phyloP scores from a whole-genome alignment of 30 jellyfish, hydroid and myxozoan genomes.

The Hydractinia echinata region DNA sequence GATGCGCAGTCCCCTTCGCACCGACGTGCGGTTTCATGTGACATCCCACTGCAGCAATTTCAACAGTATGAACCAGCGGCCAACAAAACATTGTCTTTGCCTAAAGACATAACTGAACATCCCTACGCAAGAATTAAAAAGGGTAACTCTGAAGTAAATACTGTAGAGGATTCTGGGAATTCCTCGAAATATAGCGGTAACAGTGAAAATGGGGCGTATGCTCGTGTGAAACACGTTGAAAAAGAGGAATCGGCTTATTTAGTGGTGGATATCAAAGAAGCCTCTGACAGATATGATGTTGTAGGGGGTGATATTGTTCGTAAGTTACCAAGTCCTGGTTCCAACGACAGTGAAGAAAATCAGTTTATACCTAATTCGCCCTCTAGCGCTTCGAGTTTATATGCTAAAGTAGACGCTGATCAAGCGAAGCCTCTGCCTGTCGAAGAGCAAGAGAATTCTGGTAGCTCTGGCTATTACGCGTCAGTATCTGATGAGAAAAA shows the following conservation, averaged over 20 bases:
- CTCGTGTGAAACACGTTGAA: slow-evolving; percentile 28
- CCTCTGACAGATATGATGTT: slow-evolving; percentile 24
- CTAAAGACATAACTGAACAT: background rate
- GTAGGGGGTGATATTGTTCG: slow-evolving; percentile 37
- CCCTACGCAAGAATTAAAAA: background rate
- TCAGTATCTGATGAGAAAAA: background rate
- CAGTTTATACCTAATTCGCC: background rate
- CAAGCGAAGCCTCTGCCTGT: background rate
- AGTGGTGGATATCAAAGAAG: slow-evolving; percentile 17
- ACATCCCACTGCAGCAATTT: background rate
- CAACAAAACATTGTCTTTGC: background rate
- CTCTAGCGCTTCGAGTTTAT: background rate
- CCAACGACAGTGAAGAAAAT: background rate
- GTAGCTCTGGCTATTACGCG: slow-evolving; percentile 17
- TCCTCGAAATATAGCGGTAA: background rate
- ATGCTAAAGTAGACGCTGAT: background rate
- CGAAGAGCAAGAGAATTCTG: slow-evolving; percentile 23
- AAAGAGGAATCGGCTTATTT: slow-evolving; percentile 31
- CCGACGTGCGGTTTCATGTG: background rate
- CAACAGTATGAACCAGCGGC: background rate
- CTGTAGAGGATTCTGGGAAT: background rate
- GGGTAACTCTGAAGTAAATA: background rate
- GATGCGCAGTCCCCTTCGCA: no score
- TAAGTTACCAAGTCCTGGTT: background rate
- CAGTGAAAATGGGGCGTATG: slow-evolving; percentile 25